Percentiles rank a stretch among this genome's conserved stretches.
These are phyloP conservation scores for Orthosia gothica DNA, from an alignment of 2,888 invertebrate genomes.

Conservation along the genomic window DNA sequence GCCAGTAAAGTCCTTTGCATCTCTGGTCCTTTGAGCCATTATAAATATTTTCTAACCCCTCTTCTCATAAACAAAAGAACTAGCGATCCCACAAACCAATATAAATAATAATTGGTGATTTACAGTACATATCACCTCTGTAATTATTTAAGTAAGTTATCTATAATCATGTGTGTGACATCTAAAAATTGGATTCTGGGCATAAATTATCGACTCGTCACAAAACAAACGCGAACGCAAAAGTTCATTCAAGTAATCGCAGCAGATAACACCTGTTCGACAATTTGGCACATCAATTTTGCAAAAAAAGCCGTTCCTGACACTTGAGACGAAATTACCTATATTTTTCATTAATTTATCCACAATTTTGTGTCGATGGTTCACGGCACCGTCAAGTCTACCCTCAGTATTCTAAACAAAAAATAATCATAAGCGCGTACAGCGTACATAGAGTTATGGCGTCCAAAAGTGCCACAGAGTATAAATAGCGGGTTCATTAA, in stretches of 20 bases:
- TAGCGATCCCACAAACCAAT: too few species aligned
- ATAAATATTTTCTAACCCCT: too few species aligned
- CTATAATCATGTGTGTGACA: neutral
- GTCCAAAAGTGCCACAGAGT: slow-evolving; percentile 25
- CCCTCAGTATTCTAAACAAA: slow-evolving; percentile 17
- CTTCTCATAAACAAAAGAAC: too few species aligned
- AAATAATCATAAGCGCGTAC: slow-evolving; percentile 21
- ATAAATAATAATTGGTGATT: too few species aligned
- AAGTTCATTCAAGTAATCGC: too few species aligned
- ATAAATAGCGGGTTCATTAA: slow-evolving; percentile 66
- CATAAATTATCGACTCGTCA: too few species aligned
- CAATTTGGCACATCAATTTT: too few species aligned
- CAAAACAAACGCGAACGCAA: too few species aligned
- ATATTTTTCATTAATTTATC: neutral
- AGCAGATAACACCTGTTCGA: too few species aligned
- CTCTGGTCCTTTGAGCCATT: neutral
- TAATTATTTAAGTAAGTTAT: neutral
- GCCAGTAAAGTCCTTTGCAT: neutral
- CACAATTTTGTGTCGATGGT: slow-evolving; percentile 17
- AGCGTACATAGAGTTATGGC: slow-evolving; percentile 18
- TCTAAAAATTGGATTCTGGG: too few species aligned
- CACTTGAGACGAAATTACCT: neutral
- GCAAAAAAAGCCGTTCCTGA: too few species aligned
- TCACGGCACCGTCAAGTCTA: slow-evolving; percentile 49
- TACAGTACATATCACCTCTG: neutral